phyloP scores from a whole-genome alignment of 2,888 invertebrate species.

The Drosophila quasianomalipes region DNA sequence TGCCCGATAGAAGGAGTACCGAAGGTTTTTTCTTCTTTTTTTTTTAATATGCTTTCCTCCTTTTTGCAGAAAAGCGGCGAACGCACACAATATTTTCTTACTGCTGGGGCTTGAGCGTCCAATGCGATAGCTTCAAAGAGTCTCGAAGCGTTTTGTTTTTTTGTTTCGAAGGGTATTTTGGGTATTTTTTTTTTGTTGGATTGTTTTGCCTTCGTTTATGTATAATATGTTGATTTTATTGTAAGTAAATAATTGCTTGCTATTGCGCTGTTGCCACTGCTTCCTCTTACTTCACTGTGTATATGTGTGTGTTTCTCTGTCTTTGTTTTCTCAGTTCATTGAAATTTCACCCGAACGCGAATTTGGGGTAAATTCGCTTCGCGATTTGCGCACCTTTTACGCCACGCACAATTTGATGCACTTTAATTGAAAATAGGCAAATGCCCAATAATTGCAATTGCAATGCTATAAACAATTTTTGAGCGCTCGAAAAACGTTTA shows the following conservation, averaged over 20 bases:
- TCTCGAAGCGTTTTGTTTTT: slow-evolving; percentile 19
- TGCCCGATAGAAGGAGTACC: slow-evolving; percentile 66
- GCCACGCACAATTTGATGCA: slow-evolving; percentile 48
- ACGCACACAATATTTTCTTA: slow-evolving; percentile 27
- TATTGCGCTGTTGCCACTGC: slow-evolving; percentile 79
- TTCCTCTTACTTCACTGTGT: slow-evolving; percentile 65
- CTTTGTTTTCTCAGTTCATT: slow-evolving; percentile 84
- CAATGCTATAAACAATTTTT: slow-evolving; percentile 64
- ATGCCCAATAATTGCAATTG: slow-evolving; percentile 56
- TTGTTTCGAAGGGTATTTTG: neutral
- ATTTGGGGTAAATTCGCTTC: slow-evolving; percentile 72
- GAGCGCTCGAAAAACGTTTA: slow-evolving; percentile 71
- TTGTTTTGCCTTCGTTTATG: slow-evolving; percentile 56
- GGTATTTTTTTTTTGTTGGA: slow-evolving; percentile 16
- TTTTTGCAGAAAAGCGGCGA: slow-evolving; percentile 52
- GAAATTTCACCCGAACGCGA: slow-evolving; percentile 83
- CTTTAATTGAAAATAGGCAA: slow-evolving; percentile 49
- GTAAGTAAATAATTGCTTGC: slow-evolving; percentile 79
- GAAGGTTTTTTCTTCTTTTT: slow-evolving; percentile 57
- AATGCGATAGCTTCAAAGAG: slow-evolving; percentile 17
- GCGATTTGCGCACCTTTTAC: slow-evolving; percentile 68
- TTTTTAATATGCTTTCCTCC: slow-evolving; percentile 35
- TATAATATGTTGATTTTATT: slow-evolving; percentile 64
- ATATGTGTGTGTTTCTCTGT: slow-evolving; percentile 66
- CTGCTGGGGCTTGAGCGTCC: slow-evolving; percentile 4